These are phyloP conservation scores for Hymenopus coronatus DNA, from an alignment of 2,888 invertebrate genomes.

Conservation along the genomic window DNA sequence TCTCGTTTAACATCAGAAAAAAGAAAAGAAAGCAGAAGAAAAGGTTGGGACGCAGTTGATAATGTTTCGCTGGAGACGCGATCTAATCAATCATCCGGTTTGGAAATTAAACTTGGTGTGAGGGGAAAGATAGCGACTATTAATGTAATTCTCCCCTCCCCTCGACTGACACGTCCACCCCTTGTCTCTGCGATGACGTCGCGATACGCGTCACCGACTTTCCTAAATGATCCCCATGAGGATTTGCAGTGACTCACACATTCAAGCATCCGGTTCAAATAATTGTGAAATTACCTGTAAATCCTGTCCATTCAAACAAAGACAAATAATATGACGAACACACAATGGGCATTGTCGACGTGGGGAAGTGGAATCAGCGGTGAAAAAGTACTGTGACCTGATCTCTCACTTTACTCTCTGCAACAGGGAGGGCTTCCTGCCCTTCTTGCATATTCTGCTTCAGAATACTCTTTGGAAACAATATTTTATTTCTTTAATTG, in stretches of 20 bases:
- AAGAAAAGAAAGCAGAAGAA: background rate
- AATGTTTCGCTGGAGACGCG: background rate
- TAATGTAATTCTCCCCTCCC: background rate
- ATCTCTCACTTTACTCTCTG: too few relatives aligned
- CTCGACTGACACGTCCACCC: background rate
- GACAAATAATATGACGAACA: background rate
- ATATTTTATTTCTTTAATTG: too few relatives aligned
- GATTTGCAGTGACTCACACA: background rate
- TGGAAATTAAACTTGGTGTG: background rate
- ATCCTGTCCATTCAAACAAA: background rate
- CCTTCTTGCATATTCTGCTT: too few relatives aligned
- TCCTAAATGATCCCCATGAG: background rate
- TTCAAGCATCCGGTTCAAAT: background rate
- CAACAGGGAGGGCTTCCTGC: too few relatives aligned
- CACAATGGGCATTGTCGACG: background rate
- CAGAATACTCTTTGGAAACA: too few relatives aligned
- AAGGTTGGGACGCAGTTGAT: background rate
- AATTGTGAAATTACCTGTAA: constrained; percentile 3
- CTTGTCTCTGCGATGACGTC: background rate
- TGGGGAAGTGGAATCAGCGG: too few relatives aligned
- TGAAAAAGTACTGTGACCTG: too few relatives aligned
- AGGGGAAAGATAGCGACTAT: background rate
- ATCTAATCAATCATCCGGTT: background rate
- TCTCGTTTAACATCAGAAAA: background rate
- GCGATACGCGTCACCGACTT: background rate